Evolutionary conservation across 2,113 vertebrate genomes (phyloP).

Genomic region (Dendrocopos noguchii): DNA sequence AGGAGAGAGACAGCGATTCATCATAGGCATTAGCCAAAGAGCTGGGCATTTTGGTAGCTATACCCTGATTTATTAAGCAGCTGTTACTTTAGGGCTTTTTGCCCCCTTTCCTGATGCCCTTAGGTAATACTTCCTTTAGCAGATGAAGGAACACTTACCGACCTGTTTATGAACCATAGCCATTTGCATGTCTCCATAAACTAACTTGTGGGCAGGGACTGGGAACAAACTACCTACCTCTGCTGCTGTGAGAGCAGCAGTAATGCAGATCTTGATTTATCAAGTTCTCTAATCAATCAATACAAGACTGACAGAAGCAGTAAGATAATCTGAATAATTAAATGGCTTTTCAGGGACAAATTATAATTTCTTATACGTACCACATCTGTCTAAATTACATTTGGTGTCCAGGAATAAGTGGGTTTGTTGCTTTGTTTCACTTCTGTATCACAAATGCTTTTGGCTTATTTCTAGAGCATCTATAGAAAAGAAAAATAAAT

Average conservation of each 20-base stretch:
- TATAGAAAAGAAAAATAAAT: background rate
- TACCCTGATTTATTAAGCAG: background rate
- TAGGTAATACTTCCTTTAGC: conserved; percentile 41
- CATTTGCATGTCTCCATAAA: conserved; percentile 51
- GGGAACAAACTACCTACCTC: background rate
- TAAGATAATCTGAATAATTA: conserved; percentile 68
- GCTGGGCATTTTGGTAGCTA: background rate
- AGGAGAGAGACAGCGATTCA: background rate
- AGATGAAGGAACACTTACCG: conserved; percentile 32
- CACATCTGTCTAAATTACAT: conserved; percentile 12
- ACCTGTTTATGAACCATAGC: conserved; percentile 36
- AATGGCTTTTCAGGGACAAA: conserved; percentile 60
- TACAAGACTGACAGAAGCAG: conserved; percentile 24
- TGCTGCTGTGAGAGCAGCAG: background rate
- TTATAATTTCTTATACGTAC: conserved; percentile 34
- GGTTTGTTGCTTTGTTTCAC: background rate
- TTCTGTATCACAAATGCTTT: background rate
- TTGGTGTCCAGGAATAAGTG: conserved; percentile 21
- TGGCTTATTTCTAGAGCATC: background rate
- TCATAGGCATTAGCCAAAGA: background rate
- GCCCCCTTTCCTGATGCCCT: background rate
- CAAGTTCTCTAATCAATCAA: conserved; percentile 57
- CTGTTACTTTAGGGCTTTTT: conserved; percentile 28
- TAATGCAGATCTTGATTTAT: conserved; percentile 57
- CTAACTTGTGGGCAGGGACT: conserved; percentile 27